Conservation (phyloP, 2,888 invertebrate species). For the Eudemis profundana region DNA sequence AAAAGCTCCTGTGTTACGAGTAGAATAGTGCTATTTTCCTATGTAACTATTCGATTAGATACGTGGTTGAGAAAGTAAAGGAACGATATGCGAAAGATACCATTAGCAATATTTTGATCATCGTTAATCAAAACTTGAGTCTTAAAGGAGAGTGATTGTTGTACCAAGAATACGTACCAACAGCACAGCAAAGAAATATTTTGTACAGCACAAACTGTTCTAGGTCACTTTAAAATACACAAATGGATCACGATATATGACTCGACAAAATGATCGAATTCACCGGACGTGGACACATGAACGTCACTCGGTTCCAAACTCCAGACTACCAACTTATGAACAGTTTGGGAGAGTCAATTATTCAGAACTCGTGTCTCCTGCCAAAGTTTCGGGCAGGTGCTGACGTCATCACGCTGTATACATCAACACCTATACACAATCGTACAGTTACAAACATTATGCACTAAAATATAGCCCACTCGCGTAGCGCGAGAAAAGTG, state of each 20-base stretch:
- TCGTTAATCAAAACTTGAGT: no score
- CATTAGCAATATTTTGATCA: no score
- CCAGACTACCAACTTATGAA: constrained; percentile 79
- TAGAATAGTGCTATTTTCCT: no score
- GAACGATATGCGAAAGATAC: no score
- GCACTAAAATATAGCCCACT: constrained; percentile 69
- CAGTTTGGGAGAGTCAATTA: constrained; percentile 78
- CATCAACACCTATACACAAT: constrained; percentile 64
- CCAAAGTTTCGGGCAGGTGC: constrained; percentile 81
- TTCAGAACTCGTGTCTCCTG: constrained; percentile 79
- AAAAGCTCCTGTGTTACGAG: no score
- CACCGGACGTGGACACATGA: constrained; percentile 54
- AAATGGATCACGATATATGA: constrained; percentile 18
- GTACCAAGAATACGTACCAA: constrained; percentile 1
- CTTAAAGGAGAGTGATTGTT: no score
- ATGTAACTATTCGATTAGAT: no score
- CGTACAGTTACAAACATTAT: constrained; percentile 67
- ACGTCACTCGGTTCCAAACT: constrained; percentile 70
- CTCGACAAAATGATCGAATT: constrained; percentile 12
- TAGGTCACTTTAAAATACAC: constrained; percentile 11
- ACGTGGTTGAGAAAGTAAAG: no score
- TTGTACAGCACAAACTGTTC: constrained; percentile 9
- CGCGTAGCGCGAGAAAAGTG: constrained; percentile 58
- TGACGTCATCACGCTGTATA: constrained; percentile 75
- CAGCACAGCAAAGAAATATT: background rate